Conservation (phyloP, 2,888 invertebrate genomes). For the Crossocerus cetratus region DNA sequence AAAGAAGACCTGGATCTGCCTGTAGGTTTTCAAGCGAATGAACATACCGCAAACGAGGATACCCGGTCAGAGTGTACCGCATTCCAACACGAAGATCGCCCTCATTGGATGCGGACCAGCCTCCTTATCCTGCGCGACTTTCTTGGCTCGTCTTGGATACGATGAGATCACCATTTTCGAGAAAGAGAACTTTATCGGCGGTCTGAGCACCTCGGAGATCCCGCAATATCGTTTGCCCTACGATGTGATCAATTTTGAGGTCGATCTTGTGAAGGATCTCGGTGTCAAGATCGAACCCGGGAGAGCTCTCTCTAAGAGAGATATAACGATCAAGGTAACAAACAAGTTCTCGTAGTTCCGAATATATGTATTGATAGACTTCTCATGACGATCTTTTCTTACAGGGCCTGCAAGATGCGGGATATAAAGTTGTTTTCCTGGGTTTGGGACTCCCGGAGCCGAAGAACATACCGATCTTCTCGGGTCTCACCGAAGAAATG, state of each 20-base stretch:
- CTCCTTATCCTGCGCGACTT: slow-evolving; percentile 97
- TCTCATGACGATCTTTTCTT: not conserved
- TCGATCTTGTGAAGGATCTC: slow-evolving; percentile 92
- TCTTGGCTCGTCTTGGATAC: slow-evolving; percentile 95
- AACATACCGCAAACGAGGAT: slow-evolving; percentile 91
- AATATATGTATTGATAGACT: not conserved
- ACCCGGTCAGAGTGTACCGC: slow-evolving; percentile 79
- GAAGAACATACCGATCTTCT: slow-evolving; percentile 88
- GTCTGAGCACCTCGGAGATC: slow-evolving; percentile 96
- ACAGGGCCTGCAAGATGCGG: slow-evolving; percentile 80
- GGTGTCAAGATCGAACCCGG: slow-evolving; percentile 92
- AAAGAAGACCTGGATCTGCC: not conserved
- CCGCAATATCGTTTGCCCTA: slow-evolving; percentile 97
- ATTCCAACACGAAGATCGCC: slow-evolving; percentile 86
- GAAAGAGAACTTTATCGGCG: slow-evolving; percentile 91
- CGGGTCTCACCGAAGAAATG: slow-evolving; percentile 84
- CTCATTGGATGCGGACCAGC: slow-evolving; percentile 97
- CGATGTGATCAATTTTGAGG: slow-evolving; percentile 95
- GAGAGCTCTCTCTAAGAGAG: slow-evolving; percentile 83
- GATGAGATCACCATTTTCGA: slow-evolving; percentile 94
- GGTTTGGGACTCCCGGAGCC: slow-evolving; percentile 95
- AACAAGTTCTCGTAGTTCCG: not conserved
- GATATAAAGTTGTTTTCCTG: slow-evolving; percentile 88
- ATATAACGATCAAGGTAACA: slow-evolving; percentile 84
- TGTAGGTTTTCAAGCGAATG: slow-evolving; percentile 94